These are phyloP conservation scores for Pterobdella sp. DNA, from an alignment of 2,888 invertebrate species.

Conservation along the genomic window DNA sequence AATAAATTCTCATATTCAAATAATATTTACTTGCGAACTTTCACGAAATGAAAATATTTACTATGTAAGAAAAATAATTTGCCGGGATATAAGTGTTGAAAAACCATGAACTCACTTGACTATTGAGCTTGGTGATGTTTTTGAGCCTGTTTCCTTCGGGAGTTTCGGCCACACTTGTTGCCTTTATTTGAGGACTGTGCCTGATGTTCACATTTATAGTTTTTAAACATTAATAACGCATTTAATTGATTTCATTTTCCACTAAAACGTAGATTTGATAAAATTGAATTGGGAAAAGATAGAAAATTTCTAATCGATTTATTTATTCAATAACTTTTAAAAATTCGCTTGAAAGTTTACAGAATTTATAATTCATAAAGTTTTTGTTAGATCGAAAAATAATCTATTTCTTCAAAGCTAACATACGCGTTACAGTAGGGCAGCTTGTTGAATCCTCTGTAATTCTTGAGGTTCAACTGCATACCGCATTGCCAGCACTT, in stretches of 20 bases:
- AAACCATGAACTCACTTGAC: constrained; percentile 62
- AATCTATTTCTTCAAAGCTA: not conserved
- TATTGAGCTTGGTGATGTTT: constrained; percentile 93
- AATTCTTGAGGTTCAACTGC: constrained; percentile 95
- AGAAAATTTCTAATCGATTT: no score
- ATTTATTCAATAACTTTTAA: no score
- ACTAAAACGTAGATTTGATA: not conserved
- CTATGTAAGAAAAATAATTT: no score
- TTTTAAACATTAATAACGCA: constrained; percentile 44
- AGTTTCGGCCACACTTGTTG: constrained; percentile 93
- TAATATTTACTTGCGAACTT: not conserved
- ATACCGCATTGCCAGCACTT: constrained; percentile 94
- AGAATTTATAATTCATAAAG: no score
- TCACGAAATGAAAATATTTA: not conserved
- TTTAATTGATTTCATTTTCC: not conserved
- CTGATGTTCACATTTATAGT: constrained; percentile 58
- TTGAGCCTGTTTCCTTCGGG: constrained; percentile 91
- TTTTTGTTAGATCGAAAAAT: not conserved
- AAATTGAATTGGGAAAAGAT: not conserved
- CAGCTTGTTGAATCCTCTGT: constrained; percentile 92
- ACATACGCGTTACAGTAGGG: constrained; percentile 99
- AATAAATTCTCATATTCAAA: not conserved
- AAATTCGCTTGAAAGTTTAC: no score
- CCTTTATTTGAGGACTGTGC: constrained; percentile 96
- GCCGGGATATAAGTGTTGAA: no score